Evolutionary conservation across 2,888 invertebrate species (phyloP).

Genomic region (Tetrapedia diversipes): DNA sequence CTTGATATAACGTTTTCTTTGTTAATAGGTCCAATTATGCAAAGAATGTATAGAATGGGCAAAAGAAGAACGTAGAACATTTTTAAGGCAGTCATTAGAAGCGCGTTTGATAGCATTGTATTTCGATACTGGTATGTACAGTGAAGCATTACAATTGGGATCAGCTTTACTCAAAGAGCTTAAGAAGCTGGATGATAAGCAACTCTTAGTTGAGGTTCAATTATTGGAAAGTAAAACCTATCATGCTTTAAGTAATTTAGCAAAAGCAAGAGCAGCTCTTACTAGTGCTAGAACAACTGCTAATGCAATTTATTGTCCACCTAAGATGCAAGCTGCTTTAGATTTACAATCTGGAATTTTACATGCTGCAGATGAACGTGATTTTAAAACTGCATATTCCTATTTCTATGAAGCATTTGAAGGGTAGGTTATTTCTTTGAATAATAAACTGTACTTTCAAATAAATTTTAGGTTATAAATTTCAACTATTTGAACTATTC

Average conservation of each 20-base stretch:
- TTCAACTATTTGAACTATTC: background rate
- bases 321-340: constrained; percentile 98
- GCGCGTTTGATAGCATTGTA: constrained; percentile 97
- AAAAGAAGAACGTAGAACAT: constrained; percentile 98
- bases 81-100: constrained; percentile 97
- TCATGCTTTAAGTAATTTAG: constrained; percentile 98
- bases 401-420: constrained; percentile 99
- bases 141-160: constrained; percentile 92
- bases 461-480: background rate
- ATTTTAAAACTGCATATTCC: constrained; percentile 99
- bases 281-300: constrained; percentile 99
- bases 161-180: constrained; percentile 96
- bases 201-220: constrained; percentile 98
- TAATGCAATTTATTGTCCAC: constrained; percentile 99
- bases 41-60: constrained; percentile 99
- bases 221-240: constrained; percentile 99
- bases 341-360: constrained; percentile 99
- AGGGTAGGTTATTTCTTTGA: constrained; percentile 86
- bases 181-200: constrained; percentile 99
- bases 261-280: constrained; percentile 97
- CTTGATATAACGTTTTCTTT: background rate
- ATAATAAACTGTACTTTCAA: background rate
- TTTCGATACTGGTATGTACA: constrained; percentile 95
- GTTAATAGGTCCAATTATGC: constrained; percentile 88
- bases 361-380: constrained; percentile 99